phyloP scores from a whole-genome alignment of 2,888 invertebrate genomes.

The Luperina nickerlii region DNA sequence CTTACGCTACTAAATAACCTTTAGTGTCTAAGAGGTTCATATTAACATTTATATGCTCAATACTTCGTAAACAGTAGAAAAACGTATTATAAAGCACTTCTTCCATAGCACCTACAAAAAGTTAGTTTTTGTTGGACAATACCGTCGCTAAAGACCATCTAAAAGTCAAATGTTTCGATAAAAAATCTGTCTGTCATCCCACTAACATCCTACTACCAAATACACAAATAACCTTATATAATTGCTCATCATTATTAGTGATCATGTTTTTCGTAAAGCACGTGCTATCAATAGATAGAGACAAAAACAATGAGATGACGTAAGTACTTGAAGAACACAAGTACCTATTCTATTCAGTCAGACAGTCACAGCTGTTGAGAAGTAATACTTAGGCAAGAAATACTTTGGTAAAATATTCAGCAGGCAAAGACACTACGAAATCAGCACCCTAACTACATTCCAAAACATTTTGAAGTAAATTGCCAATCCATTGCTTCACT shows the following conservation, averaged over 20 bases:
- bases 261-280: slow-evolving; percentile 34
- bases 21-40: not conserved
- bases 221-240: slow-evolving; percentile 28
- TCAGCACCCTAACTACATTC: not conserved
- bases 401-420: not conserved
- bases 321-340: not conserved
- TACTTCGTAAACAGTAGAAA: not conserved
- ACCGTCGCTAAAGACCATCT: slow-evolving; percentile 27
- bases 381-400: not conserved
- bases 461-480: not conserved
- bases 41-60: not conserved
- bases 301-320: slow-evolving; percentile 19
- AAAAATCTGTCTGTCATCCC: slow-evolving; percentile 44
- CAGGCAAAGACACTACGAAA: not conserved
- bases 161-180: not conserved
- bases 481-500: not conserved
- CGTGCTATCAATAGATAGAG: slow-evolving; percentile 15
- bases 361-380: not conserved
- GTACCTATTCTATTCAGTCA: not conserved
- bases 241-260: slow-evolving; percentile 26
- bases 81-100: not conserved
- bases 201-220: slow-evolving; percentile 14
- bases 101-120: not conserved
- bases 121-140: slow-evolving; percentile 11
- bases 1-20: not conserved